These are phyloP conservation scores for Prietella phreatophila DNA, from an alignment of 2,113 vertebrate species.

Conservation along the genomic window DNA sequence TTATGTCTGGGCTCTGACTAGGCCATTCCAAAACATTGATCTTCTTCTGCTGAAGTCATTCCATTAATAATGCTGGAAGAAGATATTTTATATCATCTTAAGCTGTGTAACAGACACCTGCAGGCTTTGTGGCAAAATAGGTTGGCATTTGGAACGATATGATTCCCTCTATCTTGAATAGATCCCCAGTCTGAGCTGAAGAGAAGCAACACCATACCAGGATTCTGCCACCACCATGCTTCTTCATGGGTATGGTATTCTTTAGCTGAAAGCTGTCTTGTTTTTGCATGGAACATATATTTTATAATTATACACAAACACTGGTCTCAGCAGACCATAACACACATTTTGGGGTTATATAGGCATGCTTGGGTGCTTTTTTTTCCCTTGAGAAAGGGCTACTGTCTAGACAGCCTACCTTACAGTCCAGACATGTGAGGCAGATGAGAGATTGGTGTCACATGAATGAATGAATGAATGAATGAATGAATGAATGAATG, in stretches of 20 bases:
- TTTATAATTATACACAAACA: background rate
- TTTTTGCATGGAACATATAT: background rate
- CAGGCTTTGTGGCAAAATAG: too few relatives aligned
- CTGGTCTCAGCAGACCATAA: background rate
- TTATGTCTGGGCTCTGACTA: background rate
- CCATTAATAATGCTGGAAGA: too few relatives aligned
- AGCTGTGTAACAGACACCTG: too few relatives aligned
- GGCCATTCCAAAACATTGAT: too few relatives aligned
- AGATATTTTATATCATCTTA: too few relatives aligned
- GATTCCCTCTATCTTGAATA: background rate
- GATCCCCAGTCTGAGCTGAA: background rate
- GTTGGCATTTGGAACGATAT: background rate
- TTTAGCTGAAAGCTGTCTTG: background rate
- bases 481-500: too few relatives aligned
- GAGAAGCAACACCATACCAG: background rate
- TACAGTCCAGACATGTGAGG: background rate
- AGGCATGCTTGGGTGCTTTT: background rate
- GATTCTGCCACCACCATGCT: background rate
- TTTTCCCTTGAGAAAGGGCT: background rate
- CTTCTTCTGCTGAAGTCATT: too few relatives aligned
- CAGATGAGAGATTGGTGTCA: background rate
- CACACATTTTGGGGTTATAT: background rate
- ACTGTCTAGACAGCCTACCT: background rate
- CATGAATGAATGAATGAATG: too few relatives aligned
- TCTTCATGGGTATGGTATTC: background rate